These are phyloP conservation scores for Pomacea maculata DNA, from an alignment of 1,140 invertebrate species.

Conservation along the genomic window DNA sequence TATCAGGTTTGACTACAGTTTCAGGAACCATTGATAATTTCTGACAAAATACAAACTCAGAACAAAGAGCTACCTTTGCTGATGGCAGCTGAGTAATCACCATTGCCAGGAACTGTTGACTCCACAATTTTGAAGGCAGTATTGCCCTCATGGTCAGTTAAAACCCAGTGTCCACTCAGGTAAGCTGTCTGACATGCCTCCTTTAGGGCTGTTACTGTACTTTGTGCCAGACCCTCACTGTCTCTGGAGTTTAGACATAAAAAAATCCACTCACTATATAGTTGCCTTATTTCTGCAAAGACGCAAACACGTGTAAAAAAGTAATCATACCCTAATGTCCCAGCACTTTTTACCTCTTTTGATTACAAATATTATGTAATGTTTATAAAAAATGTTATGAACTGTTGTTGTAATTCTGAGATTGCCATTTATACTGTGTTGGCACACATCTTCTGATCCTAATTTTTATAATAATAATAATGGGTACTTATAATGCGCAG, in stretches of 20 bases:
- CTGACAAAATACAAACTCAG: too few species aligned
- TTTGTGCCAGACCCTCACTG: constrained; percentile 65
- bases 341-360: too few species aligned
- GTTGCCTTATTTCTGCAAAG: neutral
- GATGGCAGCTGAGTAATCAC: constrained; percentile 81
- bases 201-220: constrained; percentile 76
- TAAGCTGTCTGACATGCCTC: constrained; percentile 81
- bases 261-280: neutral
- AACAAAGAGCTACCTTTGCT: constrained; percentile 71
- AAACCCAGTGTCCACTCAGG: constrained; percentile 79
- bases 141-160: constrained; percentile 71
- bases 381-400: neutral
- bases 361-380: neutral
- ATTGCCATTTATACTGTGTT: neutral
- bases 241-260: constrained; percentile 61
- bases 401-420: neutral
- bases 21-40: too few species aligned
- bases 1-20: too few species aligned
- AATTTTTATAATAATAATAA: neutral
- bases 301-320: too few species aligned
- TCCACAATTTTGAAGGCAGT: constrained; percentile 79
- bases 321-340: too few species aligned
- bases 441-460: neutral
- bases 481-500: too few species aligned
- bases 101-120: constrained; percentile 78